These are phyloP conservation scores for Phania funesta DNA, from an alignment of 2,888 invertebrate species.

Conservation along the genomic window DNA sequence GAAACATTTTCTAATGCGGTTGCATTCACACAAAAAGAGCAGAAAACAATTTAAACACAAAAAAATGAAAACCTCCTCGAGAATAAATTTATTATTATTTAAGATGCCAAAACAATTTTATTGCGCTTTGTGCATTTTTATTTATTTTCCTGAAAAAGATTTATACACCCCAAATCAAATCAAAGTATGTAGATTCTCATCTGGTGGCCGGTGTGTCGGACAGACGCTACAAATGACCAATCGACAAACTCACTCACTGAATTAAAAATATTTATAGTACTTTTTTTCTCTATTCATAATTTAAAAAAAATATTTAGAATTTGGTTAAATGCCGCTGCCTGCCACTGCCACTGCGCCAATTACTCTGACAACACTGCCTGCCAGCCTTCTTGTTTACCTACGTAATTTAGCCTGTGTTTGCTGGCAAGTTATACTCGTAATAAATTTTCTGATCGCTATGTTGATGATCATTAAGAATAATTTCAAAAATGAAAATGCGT, in stretches of 20 bases:
- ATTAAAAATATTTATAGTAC: constrained; percentile 15
- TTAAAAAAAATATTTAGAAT: constrained; percentile 20
- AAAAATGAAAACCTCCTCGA: constrained; percentile 49
- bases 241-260: constrained; percentile 2
- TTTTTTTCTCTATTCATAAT: constrained; percentile 29
- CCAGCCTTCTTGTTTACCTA: neutral
- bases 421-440: constrained; percentile 2
- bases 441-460: constrained; percentile 13
- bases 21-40: neutral
- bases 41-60: constrained; percentile 6
- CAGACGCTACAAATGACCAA: constrained; percentile 18
- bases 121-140: constrained; percentile 62
- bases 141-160: constrained; percentile 56
- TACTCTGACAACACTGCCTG: neutral
- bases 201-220: neutral
- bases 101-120: constrained; percentile 65
- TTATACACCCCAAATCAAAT: constrained; percentile 50
- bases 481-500: constrained; percentile 69
- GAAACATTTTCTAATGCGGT: constrained; percentile 8
- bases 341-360: neutral
- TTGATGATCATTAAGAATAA: constrained; percentile 47
- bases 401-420: constrained; percentile 10
- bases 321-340: constrained; percentile 10
- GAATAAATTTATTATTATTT: constrained; percentile 62
- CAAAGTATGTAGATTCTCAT: constrained; percentile 23